Base-by-base conservation (phyloP, 2,113 vertebrate genomes). In the Candoia aspera region DNA sequence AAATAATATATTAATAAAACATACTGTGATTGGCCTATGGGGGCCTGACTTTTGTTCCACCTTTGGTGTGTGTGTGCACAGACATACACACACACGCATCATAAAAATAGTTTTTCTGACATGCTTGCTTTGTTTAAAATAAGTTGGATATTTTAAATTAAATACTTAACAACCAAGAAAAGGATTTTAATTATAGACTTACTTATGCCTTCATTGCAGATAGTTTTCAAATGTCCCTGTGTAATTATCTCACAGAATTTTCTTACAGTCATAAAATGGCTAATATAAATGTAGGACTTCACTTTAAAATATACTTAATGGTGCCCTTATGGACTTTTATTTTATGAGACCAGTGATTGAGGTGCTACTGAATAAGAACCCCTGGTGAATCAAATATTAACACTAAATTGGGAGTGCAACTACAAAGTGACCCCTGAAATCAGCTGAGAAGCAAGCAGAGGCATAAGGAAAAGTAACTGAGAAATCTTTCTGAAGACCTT, bases 321-420 rank as follows among this genome's bases (percentile, higher is more conserved):
- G 5, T 88, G 37, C 87, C 54, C 6, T 0, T 92, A 91, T 95
- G 59, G 84, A 88, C 83, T 93, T 92, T 88, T 93, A 92, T 90
- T 87, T 90, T 95, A 91, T 95, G 94, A 95, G 90, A 95, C 92
- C 73, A 0, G 0, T 94, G 90, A 46, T 73, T 93, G 90, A 46
- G 92, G 92, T 95, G 24, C 92, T 95, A 15, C 23, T 90, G 92
- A 94, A 96, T 90, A 94, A 96, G 93, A 58, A 91, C 95, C 94
- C 94, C 95, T 95, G 93, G 89, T 96, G 95, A 88, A 92, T 92
- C 49, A 93, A 92, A 94, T 94, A 96, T 96, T 96, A 96, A 95
- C 93, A 93, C 94, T 92, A 96, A 89, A 94, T 92, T 90, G 85
- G 79, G 85, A 13, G 26, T 42, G 88, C 0, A 19, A 24, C 46